Percentiles rank a stretch among this genome's conserved stretches.
Evolutionary conservation across 1,140 invertebrate genomes (phyloP).

Genomic region (Drosophila subpulchrella): DNA sequence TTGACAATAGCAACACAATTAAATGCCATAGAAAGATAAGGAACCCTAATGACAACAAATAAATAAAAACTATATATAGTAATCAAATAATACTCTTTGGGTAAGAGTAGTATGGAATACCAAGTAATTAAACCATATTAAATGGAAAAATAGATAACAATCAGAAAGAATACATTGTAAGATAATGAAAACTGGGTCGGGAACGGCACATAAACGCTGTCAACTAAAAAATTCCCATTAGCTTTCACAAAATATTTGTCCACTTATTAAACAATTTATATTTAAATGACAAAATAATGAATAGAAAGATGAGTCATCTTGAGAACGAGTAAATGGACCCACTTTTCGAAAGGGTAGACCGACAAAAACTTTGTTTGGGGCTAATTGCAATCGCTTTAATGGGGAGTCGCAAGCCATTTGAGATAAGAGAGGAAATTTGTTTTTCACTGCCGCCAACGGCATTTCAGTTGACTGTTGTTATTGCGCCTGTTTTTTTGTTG

Average conservation of each 20-base stretch:
- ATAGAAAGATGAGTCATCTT: background rate
- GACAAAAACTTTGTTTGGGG: constrained; percentile 40
- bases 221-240: constrained; percentile 13
- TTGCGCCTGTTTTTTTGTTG: constrained; percentile 7
- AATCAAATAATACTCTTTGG: background rate
- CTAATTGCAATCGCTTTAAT: constrained; percentile 75
- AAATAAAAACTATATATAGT: background rate
- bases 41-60: background rate
- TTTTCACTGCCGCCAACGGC: constrained; percentile 42
- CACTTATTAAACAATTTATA: constrained; percentile 13
- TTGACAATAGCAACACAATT: constrained; percentile 4
- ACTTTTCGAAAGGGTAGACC: constrained; percentile 20
- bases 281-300: background rate
- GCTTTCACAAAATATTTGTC: constrained; percentile 4
- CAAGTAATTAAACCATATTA: constrained; percentile 17
- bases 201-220: background rate
- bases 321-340: constrained; percentile 7
- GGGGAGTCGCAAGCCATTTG: constrained; percentile 31
- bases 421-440: constrained; percentile 73
- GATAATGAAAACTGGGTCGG: constrained; percentile 13
- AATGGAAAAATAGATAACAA: constrained; percentile 1
- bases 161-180: background rate
- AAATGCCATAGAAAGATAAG: background rate
- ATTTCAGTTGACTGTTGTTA: constrained; percentile 28
- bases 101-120: background rate